phyloP scores from a whole-genome alignment of 2,888 invertebrate species.

The Conomelus anceps region DNA sequence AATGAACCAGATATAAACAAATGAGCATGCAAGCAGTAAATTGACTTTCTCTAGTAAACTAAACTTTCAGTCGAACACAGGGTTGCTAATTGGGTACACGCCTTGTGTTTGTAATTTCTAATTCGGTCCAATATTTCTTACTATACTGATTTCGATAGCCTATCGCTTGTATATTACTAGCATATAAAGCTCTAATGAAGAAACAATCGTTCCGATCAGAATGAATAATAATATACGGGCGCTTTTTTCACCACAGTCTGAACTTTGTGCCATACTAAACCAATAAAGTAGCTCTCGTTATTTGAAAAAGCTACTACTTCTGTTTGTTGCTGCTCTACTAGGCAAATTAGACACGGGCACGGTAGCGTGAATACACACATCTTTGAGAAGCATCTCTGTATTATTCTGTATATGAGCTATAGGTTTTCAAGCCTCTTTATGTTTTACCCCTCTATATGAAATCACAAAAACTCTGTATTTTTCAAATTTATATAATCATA shows the following conservation, averaged over 20 bases:
- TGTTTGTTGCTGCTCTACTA: background rate
- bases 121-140: background rate
- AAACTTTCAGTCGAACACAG: background rate
- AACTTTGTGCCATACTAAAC: background rate
- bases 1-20: background rate
- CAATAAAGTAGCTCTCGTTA: background rate
- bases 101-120: background rate
- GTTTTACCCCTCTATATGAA: too few relatives aligned
- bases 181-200: background rate
- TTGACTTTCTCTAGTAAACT: background rate
- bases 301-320: background rate
- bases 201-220: background rate
- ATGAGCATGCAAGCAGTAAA: background rate
- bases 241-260: background rate
- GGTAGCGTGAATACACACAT: background rate
- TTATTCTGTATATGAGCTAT: too few relatives aligned
- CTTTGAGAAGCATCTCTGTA: too few relatives aligned
- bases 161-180: background rate
- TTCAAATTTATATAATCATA: too few relatives aligned
- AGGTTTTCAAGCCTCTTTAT: background rate
- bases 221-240: background rate
- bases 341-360: background rate
- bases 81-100: background rate
- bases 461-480: too few relatives aligned
- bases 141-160: too few relatives aligned